A percentile compares a stretch with the other conserved stretches of the same genome.
Evolutionary conservation across 2,797 vertebrate genomes (phyloP).

Genomic region (Simalia tracyae): DNA sequence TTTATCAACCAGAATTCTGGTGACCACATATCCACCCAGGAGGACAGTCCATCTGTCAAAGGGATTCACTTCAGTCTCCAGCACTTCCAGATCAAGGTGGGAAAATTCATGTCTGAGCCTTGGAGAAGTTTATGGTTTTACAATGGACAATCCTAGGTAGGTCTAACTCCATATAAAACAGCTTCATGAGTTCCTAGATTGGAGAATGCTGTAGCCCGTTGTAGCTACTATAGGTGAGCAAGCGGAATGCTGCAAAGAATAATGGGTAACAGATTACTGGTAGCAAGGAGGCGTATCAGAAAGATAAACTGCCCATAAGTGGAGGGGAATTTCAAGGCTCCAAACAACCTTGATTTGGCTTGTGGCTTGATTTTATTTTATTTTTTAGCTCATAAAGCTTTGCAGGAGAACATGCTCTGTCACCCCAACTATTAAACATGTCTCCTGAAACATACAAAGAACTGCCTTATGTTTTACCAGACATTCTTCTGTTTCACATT

Average conservation of each 20-base stretch:
- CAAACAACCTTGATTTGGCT: slow-evolving; percentile 16
- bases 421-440: slow-evolving; percentile 33
- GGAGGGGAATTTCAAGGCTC: not conserved
- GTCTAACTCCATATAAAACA: not conserved
- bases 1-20: not conserved
- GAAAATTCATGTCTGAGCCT: not conserved
- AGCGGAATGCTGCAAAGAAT: not conserved
- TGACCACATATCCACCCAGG: not conserved
- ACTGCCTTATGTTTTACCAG: slow-evolving; percentile 44
- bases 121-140: not conserved
- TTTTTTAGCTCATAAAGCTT: slow-evolving; percentile 1
- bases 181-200: not conserved
- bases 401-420: slow-evolving; percentile 27
- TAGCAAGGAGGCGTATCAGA: not conserved
- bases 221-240: not conserved
- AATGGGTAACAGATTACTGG: not conserved
- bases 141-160: not conserved
- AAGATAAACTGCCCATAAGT: not conserved
- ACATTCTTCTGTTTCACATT: slow-evolving; percentile 41
- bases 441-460: slow-evolving; percentile 39
- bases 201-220: not conserved
- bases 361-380: not conserved
- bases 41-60: no score
- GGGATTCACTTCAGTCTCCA: not conserved
- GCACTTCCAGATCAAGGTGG: not conserved